Percentiles rank a stretch among this genome's conserved stretches.
Conservation (phyloP, 2,888 invertebrate genomes). For the Erpobdella octoculata region DNA sequence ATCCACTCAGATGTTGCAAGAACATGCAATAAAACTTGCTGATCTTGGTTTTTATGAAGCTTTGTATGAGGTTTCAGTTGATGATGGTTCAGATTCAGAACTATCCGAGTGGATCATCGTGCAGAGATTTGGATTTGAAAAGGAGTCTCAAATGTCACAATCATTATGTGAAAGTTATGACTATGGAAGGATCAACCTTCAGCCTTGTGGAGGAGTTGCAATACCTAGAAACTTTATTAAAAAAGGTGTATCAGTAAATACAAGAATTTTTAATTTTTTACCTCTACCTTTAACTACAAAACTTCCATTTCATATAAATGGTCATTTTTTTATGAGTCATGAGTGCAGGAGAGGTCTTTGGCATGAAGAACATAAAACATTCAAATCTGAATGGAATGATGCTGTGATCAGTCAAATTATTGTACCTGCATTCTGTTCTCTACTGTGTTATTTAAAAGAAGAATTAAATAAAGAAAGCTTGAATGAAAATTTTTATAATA, state of each 20-base stretch:
- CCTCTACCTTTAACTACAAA: slow-evolving; percentile 41
- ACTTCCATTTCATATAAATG: slow-evolving; percentile 44
- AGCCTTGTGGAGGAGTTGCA: slow-evolving; percentile 36
- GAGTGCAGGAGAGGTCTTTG: slow-evolving; percentile 24
- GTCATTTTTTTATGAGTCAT: slow-evolving; percentile 40
- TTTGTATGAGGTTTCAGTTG: slow-evolving; percentile 9
- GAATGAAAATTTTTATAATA: background rate
- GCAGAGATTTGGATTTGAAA: slow-evolving; percentile 38
- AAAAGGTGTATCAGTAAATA: background rate
- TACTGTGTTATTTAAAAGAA: slow-evolving; percentile 16
- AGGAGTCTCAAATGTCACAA: slow-evolving; percentile 27
- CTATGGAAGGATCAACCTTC: slow-evolving; percentile 35
- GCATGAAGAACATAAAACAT: slow-evolving; percentile 29
- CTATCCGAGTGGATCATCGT: slow-evolving; percentile 21
- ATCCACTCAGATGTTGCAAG: background rate
- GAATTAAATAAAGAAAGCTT: background rate
- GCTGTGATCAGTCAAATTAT: slow-evolving; percentile 38
- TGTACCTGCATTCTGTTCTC: slow-evolving; percentile 39
- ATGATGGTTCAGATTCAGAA: background rate
- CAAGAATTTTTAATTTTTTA: slow-evolving; percentile 42
- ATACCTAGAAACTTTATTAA: slow-evolving; percentile 14
- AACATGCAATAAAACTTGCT: background rate
- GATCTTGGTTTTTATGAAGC: background rate
- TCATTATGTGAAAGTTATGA: slow-evolving; percentile 34
- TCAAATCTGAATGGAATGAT: slow-evolving; percentile 42